These are phyloP conservation scores for Mus spretus DNA, from an alignment of 2,797 vertebrate genomes.

Conservation along the genomic window DNA sequence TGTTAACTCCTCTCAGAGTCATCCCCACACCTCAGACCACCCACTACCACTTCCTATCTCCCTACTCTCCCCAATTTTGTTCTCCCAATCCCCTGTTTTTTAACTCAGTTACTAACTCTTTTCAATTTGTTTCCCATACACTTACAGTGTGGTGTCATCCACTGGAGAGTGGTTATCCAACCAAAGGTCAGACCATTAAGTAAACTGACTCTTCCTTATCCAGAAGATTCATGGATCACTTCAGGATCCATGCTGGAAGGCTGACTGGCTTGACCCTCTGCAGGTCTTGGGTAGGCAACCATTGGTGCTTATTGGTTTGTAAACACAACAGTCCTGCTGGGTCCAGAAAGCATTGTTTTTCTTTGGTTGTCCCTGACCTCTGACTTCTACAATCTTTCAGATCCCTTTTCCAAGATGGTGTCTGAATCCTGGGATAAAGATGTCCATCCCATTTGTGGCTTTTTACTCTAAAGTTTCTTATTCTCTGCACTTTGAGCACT, in stretches of 20 bases:
- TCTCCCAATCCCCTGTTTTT: fast-evolving
- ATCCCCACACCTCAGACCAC: not conserved
- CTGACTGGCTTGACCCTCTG: not conserved
- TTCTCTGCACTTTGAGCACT: not conserved
- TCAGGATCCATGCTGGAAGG: not conserved
- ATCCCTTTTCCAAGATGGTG: not conserved
- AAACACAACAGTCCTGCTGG: not conserved
- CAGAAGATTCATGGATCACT: not conserved
- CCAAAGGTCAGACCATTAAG: not conserved
- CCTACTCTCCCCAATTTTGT: not conserved
- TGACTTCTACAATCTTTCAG: not conserved
- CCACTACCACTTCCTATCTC: no score
- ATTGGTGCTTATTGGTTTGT: not conserved
- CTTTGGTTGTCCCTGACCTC: not conserved
- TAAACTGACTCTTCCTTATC: not conserved
- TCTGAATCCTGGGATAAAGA: not conserved
- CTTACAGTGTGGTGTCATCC: not conserved
- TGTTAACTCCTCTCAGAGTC: not conserved
- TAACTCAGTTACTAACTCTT: not conserved
- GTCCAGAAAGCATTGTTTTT: not conserved
- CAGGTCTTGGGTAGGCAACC: not conserved
- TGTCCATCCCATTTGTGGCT: not conserved
- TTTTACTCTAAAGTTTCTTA: not conserved
- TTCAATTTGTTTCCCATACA: not conserved
- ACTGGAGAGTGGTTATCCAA: not conserved